Evolutionary conservation across 1,140 invertebrate species (phyloP).

Genomic region (Aphelenchoides avenae): DNA sequence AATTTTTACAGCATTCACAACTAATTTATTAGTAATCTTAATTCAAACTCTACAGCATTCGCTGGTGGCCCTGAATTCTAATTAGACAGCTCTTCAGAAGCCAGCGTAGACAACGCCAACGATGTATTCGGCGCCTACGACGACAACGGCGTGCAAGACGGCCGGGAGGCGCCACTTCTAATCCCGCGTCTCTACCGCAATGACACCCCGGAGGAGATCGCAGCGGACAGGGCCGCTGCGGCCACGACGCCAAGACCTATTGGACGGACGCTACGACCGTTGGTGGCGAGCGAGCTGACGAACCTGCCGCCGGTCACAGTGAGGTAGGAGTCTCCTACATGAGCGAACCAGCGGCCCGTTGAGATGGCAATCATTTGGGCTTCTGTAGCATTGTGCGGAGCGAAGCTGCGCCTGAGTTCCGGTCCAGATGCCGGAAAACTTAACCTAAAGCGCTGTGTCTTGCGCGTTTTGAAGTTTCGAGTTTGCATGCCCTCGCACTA

Average conservation of each 20-base stretch:
- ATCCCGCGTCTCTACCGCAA: constrained; percentile 51
- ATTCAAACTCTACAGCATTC: too few relatives aligned
- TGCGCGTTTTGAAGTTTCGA: too few relatives aligned
- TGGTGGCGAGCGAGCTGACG: constrained; percentile 20
- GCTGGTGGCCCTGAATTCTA: too few relatives aligned
- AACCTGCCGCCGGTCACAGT: constrained; percentile 30
- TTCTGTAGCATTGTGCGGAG: too few relatives aligned
- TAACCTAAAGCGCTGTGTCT: too few relatives aligned
- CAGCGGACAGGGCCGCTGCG: constrained; percentile 28
- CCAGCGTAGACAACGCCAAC: constrained; percentile 21
- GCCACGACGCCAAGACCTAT: constrained; percentile 6
- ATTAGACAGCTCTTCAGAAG: too few relatives aligned
- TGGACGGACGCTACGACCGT: constrained; percentile 13
- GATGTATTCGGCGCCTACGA: constrained; percentile 45
- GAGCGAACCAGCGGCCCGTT: neutral
- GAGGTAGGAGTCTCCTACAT: constrained; percentile 18
- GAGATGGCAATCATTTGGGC: too few relatives aligned
- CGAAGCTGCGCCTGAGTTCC: too few relatives aligned
- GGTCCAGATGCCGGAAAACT: too few relatives aligned
- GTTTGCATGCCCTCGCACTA: too few relatives aligned
- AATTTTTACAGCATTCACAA: too few relatives aligned
- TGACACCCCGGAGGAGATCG: constrained; percentile 41
- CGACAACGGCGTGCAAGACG: constrained; percentile 29
- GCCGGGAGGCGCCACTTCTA: constrained; percentile 47
- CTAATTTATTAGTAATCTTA: too few relatives aligned